phyloP scores from a whole-genome alignment of 2,888 invertebrate species.

The Leptothorax acervorum region DNA sequence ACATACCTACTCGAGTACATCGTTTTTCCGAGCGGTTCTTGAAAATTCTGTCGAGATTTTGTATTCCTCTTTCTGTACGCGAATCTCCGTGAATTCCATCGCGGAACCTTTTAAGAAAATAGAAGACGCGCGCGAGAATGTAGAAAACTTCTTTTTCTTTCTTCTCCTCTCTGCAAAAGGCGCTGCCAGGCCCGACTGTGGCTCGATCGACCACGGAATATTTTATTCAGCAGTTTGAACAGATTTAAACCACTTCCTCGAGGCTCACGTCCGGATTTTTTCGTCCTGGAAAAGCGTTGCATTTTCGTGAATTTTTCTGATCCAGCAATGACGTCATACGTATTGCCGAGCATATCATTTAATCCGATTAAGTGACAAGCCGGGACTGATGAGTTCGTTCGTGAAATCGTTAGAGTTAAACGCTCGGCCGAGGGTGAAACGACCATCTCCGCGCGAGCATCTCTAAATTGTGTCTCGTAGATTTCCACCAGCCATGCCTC shows the following conservation, averaged over 20 bases:
- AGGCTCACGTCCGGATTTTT: conserved; percentile 10
- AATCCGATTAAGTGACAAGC: background rate
- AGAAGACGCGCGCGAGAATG: conserved; percentile 54
- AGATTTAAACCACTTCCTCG: conserved; percentile 50
- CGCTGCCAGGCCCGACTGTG: conserved; percentile 9
- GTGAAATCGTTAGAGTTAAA: background rate
- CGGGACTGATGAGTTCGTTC: background rate
- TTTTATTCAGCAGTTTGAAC: conserved; percentile 61
- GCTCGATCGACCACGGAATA: conserved; percentile 59
- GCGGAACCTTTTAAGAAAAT: background rate
- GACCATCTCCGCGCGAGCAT: background rate
- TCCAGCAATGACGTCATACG: background rate
- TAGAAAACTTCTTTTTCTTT: background rate
- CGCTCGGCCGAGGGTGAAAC: background rate
- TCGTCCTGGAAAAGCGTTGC: background rate
- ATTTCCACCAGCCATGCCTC: background rate
- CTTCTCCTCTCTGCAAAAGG: conserved; percentile 3
- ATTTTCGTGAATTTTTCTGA: background rate
- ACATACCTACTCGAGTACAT: background rate
- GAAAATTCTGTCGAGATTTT: background rate
- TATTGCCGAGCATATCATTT: background rate
- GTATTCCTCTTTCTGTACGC: background rate
- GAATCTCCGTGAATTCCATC: background rate
- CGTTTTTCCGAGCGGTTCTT: background rate
- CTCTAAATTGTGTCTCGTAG: background rate